Percentiles rank a stretch among this genome's conserved stretches.
These are phyloP conservation scores for Galendromus occidentalis DNA, from an alignment of 1,140 invertebrate genomes.

Conservation along the genomic window DNA sequence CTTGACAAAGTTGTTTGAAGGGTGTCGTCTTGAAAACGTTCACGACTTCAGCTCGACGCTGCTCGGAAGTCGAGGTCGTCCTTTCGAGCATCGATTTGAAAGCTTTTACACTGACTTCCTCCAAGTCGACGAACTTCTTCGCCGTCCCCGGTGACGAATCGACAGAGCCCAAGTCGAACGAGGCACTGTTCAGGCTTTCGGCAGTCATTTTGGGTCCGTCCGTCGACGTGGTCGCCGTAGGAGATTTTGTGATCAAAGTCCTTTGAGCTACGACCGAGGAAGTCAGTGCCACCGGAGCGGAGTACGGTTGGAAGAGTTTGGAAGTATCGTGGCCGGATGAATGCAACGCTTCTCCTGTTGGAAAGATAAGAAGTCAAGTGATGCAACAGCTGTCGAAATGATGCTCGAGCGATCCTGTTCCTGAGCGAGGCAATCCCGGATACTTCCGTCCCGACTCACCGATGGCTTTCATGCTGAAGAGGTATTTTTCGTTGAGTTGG, in stretches of 20 bases:
- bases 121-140: background rate
- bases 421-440: conserved; percentile 10
- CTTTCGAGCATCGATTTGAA: background rate
- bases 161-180: background rate
- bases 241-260: background rate
- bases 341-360: conserved; percentile 23
- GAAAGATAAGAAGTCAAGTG: no score
- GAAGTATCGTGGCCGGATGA: conserved; percentile 27
- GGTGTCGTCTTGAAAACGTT: background rate
- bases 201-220: background rate
- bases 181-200: background rate
- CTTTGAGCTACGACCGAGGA: background rate
- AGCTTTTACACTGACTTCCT: background rate
- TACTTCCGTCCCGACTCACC: conserved; percentile 13
- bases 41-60: background rate
- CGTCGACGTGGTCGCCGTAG: background rate
- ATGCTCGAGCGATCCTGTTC: conserved; percentile 23
- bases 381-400: no score
- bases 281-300: conserved; percentile 15
- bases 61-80: background rate
- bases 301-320: conserved; percentile 24
- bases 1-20: background rate
- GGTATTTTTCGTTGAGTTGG: background rate
- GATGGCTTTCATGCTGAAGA: conserved; percentile 21
- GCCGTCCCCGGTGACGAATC: background rate